Evolutionary conservation across 1,140 invertebrate genomes (phyloP).

Genomic region (Formica exsecta): DNA sequence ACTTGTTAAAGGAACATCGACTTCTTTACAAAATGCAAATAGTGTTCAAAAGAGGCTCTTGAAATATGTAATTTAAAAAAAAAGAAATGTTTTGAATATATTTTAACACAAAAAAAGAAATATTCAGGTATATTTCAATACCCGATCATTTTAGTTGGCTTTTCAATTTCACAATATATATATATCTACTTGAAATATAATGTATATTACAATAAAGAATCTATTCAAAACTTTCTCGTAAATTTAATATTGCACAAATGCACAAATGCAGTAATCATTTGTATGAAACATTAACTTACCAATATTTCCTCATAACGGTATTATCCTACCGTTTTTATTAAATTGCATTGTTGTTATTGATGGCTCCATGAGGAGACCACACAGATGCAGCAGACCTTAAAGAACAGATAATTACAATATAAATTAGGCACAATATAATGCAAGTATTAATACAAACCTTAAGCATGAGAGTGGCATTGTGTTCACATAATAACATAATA

Average conservation of each 20-base stretch:
- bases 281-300: constrained; percentile 19
- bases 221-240: constrained; percentile 6
- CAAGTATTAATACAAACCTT: constrained; percentile 80
- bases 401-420: constrained; percentile 25
- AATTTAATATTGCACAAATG: background rate
- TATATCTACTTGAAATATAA: background rate
- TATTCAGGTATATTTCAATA: background rate
- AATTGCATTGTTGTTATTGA: constrained; percentile 37
- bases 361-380: constrained; percentile 66
- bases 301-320: background rate
- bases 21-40: constrained; percentile 17
- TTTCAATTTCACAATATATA: background rate
- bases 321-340: constrained; percentile 36
- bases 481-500: constrained; percentile 89
- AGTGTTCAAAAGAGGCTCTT: background rate
- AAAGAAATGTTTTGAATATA: constrained; percentile 1
- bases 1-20: constrained; percentile 7
- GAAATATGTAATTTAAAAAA: constrained; percentile 29
- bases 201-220: constrained; percentile 2
- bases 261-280: background rate
- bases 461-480: constrained; percentile 86
- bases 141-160: background rate
- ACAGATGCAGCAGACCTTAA: constrained; percentile 74
- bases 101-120: background rate
- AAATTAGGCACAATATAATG: background rate